These are phyloP conservation scores for Solea solea DNA, from an alignment of 2,113 vertebrate genomes.

Conservation along the genomic window DNA sequence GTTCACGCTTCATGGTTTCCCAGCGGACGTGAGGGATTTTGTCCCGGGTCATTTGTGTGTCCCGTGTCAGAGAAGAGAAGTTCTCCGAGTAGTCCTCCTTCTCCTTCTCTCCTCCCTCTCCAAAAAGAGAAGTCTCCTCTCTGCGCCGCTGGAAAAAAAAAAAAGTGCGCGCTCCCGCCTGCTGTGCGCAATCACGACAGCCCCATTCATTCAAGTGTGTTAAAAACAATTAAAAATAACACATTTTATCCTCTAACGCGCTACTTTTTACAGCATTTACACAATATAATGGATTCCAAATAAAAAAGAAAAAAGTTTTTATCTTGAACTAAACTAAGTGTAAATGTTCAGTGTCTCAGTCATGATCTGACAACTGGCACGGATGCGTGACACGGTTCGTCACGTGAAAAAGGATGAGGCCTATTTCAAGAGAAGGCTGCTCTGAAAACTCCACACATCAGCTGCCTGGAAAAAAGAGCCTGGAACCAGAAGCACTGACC, in stretches of 20 bases:
- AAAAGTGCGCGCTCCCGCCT: conserved; percentile 52
- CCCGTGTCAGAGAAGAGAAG: conserved; percentile 18
- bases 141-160: neutral
- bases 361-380: conserved; percentile 16
- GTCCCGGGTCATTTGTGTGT: conserved; percentile 36
- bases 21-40: conserved; percentile 8
- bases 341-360: neutral
- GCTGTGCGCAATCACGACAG: conserved; percentile 50
- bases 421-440: conserved; percentile 48
- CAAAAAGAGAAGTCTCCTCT: conserved; percentile 31
- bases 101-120: conserved; percentile 55
- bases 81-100: conserved; percentile 64
- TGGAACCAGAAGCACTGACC: conserved; percentile 26
- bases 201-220: conserved; percentile 58
- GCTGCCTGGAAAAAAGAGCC: conserved; percentile 44
- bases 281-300: too few relatives aligned
- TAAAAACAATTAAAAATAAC: neutral
- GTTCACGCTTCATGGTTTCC: conserved; percentile 26
- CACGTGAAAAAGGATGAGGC: conserved; percentile 61
- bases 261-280: too few relatives aligned
- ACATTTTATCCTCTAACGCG: neutral
- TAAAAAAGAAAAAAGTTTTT: neutral
- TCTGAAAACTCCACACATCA: conserved; percentile 32
- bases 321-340: neutral
- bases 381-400: conserved; percentile 43